Evolutionary conservation across 2,888 invertebrate genomes (phyloP).

Genomic region (Pediacus dermestoides): DNA sequence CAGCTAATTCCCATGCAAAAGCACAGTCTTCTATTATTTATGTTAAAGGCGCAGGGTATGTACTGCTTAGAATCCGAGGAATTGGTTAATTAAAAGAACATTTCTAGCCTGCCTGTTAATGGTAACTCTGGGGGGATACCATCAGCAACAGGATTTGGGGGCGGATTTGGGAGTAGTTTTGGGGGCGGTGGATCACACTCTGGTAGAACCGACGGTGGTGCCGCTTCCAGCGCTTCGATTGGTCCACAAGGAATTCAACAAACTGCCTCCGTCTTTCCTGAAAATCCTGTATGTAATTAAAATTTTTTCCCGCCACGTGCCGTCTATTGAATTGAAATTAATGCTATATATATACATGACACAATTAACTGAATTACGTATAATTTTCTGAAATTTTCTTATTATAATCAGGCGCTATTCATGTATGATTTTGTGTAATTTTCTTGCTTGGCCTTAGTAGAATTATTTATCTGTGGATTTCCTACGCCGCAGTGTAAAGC

Average conservation of each 20-base stretch:
- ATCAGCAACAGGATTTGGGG: constrained; percentile 11
- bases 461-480: too few species aligned
- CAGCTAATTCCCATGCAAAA: constrained; percentile 29
- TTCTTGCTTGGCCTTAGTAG: too few species aligned
- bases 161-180: neutral
- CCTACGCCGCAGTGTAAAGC: too few species aligned
- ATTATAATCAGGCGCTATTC: too few species aligned
- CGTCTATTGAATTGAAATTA: too few species aligned
- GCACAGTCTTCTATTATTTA: constrained; percentile 37
- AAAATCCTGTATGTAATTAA: constrained; percentile 60
- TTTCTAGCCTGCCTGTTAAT: too few species aligned
- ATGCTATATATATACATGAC: too few species aligned
- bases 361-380: too few species aligned
- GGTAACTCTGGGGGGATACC: constrained; percentile 21
- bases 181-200: constrained; percentile 17
- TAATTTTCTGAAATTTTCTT: too few species aligned
- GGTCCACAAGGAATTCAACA: constrained; percentile 58
- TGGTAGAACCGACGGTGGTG: constrained; percentile 37
- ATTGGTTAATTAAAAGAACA: constrained; percentile 10
- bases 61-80: constrained; percentile 1
- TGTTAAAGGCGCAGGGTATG: constrained; percentile 23
- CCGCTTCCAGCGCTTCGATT: constrained; percentile 55
- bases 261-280: constrained; percentile 57
- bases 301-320: too few species aligned
- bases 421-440: too few species aligned